A percentile compares a stretch with the other conserved stretches of the same genome.
phyloP scores from a whole-genome alignment of 2,888 invertebrate genomes.

The Heteromurus nitidus region DNA sequence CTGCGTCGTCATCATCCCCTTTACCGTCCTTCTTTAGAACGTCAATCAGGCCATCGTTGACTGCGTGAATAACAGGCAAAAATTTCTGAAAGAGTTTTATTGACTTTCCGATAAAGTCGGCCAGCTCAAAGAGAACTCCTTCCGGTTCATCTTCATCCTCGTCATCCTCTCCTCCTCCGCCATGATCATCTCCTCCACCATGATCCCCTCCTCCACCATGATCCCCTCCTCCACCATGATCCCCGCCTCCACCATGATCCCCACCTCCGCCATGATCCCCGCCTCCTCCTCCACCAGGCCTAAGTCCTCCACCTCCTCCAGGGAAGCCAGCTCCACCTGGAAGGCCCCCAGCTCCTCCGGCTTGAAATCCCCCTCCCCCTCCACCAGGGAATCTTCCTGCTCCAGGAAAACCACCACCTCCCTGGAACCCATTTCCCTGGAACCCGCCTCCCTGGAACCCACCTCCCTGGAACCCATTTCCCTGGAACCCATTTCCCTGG shows the following conservation, averaged over 20 bases:
- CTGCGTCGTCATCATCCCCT: neutral
- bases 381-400: too few species aligned
- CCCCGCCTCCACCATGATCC: neutral
- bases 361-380: neutral
- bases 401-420: too few species aligned
- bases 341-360: neutral
- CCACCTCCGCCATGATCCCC: neutral
- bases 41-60: conserved; percentile 38
- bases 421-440: too few species aligned
- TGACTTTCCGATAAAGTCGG: conserved; percentile 31
- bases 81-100: conserved; percentile 36
- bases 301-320: neutral
- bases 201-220: neutral
- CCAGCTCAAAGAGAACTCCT: conserved; percentile 26
- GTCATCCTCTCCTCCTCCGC: neutral
- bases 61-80: conserved; percentile 38
- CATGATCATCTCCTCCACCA: conserved; percentile 16
- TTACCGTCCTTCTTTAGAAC: conserved; percentile 1
- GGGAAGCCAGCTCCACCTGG: neutral
- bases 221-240: neutral
- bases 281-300: conserved; percentile 6
- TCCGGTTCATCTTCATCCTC: conserved; percentile 5
- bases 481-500: too few species aligned
- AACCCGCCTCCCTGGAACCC: too few species aligned
- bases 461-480: too few species aligned